Evolutionary conservation across 2,113 vertebrate species (phyloP).

Genomic region (Fregata magnificens): DNA sequence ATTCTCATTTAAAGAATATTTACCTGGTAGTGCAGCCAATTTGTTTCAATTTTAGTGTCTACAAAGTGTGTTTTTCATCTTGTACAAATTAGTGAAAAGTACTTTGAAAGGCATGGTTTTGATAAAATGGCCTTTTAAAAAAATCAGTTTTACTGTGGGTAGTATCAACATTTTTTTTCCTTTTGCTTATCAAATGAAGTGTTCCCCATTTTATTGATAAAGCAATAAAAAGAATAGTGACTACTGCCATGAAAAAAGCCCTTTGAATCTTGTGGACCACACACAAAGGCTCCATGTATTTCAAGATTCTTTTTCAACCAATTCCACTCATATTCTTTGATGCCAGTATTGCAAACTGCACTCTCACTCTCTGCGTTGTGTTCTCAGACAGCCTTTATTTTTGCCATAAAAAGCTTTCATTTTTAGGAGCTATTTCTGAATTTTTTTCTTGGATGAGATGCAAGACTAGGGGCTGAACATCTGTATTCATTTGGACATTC

Average conservation of each 20-base stretch:
- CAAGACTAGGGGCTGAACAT: not conserved
- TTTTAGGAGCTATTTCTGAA: not conserved
- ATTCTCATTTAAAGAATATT: not conserved
- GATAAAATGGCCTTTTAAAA: not conserved
- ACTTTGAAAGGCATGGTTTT: not conserved
- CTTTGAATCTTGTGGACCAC: not conserved
- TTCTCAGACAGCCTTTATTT: not conserved
- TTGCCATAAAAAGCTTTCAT: not conserved
- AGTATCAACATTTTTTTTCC: not conserved
- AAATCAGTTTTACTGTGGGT: not conserved
- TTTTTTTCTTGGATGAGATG: not conserved
- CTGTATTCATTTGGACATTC: not conserved
- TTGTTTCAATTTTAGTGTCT: not conserved
- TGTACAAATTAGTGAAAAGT: not conserved
- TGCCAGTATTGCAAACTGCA: not conserved
- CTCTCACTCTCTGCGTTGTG: not conserved
- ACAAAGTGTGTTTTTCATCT: not conserved
- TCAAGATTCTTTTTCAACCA: not conserved
- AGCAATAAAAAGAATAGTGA: not conserved
- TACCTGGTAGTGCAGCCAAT: not conserved
- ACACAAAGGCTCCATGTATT: not conserved
- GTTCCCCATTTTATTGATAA: not conserved
- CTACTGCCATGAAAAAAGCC: not conserved
- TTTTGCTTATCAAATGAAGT: not conserved
- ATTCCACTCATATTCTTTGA: not conserved